Evolutionary conservation across 2,888 invertebrate species (phyloP).

Genomic region (Andrena bicolor): DNA sequence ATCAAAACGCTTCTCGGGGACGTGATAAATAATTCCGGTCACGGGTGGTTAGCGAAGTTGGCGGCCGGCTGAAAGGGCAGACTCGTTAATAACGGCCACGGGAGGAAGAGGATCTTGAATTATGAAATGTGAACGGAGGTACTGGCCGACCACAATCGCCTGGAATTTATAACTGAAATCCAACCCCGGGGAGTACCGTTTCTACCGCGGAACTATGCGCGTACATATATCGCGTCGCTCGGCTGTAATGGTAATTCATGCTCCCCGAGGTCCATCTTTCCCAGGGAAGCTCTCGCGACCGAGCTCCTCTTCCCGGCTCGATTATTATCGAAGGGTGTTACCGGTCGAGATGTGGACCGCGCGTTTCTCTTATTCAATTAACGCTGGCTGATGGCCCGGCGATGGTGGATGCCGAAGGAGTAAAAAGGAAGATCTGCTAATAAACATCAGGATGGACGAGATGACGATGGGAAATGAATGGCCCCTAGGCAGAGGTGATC

Average conservation of each 20-base stretch:
- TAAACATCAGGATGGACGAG: background rate
- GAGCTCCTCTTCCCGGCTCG: background rate
- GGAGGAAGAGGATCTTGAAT: conserved; percentile 45
- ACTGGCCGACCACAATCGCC: conserved; percentile 11
- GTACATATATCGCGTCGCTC: conserved; percentile 2
- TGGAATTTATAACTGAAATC: conserved; percentile 42
- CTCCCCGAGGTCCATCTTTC: conserved; percentile 11
- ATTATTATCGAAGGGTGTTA: background rate
- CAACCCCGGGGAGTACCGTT: conserved; percentile 2
- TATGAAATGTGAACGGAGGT: conserved; percentile 23
- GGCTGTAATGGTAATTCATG: conserved; percentile 41
- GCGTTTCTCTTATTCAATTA: conserved; percentile 11
- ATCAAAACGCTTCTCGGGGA: background rate
- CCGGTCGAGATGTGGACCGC: background rate
- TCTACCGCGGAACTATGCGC: conserved; percentile 6
- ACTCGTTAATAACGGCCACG: conserved; percentile 16
- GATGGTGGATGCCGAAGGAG: background rate
- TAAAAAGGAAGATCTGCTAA: background rate
- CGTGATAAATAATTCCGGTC: conserved; percentile 36
- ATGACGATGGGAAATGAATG: conserved; percentile 11
- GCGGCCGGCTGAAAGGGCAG: conserved; percentile 13
- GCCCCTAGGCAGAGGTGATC: background rate
- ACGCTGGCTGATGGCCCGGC: background rate
- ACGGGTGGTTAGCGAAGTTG: conserved; percentile 1
- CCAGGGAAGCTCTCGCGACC: background rate